Conservation (phyloP, 1,140 invertebrate genomes). For the Drosophila bipectinata region DNA sequence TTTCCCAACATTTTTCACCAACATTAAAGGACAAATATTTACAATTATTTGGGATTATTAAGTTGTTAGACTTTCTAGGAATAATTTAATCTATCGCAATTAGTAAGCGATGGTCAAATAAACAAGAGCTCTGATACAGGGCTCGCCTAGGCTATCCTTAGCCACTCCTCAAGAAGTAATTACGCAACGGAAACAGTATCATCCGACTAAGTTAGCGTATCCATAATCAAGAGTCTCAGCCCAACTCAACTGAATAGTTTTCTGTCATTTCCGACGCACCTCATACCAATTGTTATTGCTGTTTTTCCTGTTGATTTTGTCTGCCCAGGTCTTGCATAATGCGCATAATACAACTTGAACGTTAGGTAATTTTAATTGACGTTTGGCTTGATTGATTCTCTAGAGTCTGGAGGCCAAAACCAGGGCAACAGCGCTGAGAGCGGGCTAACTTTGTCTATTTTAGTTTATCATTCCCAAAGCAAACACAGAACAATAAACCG, state of each 20-base stretch:
- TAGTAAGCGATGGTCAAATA: not conserved
- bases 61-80: too few relatives aligned
- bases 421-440: constrained; percentile 15
- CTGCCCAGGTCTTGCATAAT: not conserved
- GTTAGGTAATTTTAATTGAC: constrained; percentile 77
- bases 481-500: constrained; percentile 42
- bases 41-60: not conserved
- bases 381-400: constrained; percentile 76
- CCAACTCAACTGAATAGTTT: not conserved
- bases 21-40: not conserved
- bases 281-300: not conserved
- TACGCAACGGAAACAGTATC: not conserved
- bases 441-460: constrained; percentile 54
- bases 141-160: not conserved
- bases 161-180: not conserved
- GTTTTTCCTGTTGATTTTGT: not conserved
- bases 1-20: too few relatives aligned
- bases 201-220: not conserved
- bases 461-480: constrained; percentile 68
- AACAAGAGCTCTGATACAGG: not conserved
- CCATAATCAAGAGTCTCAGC: not conserved
- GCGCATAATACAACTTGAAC: constrained; percentile 65
- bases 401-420: constrained; percentile 53
- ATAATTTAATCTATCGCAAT: too few relatives aligned
- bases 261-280: not conserved